These are phyloP conservation scores for Sphaeridia pumilis DNA, from an alignment of 2,888 invertebrate genomes.

Conservation along the genomic window DNA sequence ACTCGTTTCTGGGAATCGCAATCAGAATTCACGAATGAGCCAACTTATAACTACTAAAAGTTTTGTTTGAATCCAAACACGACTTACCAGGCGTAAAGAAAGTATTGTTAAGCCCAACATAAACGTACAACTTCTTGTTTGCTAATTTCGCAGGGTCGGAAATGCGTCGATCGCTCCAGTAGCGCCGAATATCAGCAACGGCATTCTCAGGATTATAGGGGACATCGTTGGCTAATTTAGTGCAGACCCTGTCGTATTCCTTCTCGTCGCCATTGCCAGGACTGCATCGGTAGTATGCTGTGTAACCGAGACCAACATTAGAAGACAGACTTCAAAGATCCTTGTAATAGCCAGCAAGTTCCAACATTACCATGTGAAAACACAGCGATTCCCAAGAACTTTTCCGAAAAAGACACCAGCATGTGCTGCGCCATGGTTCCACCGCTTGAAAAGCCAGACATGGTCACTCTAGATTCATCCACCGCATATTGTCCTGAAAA, in stretches of 20 bases:
- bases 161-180: slow-evolving; percentile 24
- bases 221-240: slow-evolving; percentile 14
- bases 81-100: slow-evolving; percentile 28
- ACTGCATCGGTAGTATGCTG: slow-evolving; percentile 35
- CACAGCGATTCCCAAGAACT: slow-evolving; percentile 32
- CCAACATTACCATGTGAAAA: slow-evolving; percentile 32
- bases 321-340: neutral
- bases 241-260: slow-evolving; percentile 33
- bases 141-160: slow-evolving; percentile 27
- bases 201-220: slow-evolving; percentile 24
- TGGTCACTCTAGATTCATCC: slow-evolving; percentile 19
- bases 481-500: slow-evolving; percentile 8
- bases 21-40: neutral
- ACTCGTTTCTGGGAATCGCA: slow-evolving; percentile 14
- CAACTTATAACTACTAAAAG: neutral
- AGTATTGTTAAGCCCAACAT: slow-evolving; percentile 24
- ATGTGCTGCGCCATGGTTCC: slow-evolving; percentile 34
- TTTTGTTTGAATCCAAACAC: neutral
- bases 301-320: neutral
- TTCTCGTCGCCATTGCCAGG: slow-evolving; percentile 22
- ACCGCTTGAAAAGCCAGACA: slow-evolving; percentile 35
- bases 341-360: neutral
- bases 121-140: slow-evolving; percentile 30
- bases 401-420: slow-evolving; percentile 27
- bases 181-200: slow-evolving; percentile 24